Base-by-base conservation (phyloP, 2,888 invertebrate genomes). In the Spilarctia lutea region DNA sequence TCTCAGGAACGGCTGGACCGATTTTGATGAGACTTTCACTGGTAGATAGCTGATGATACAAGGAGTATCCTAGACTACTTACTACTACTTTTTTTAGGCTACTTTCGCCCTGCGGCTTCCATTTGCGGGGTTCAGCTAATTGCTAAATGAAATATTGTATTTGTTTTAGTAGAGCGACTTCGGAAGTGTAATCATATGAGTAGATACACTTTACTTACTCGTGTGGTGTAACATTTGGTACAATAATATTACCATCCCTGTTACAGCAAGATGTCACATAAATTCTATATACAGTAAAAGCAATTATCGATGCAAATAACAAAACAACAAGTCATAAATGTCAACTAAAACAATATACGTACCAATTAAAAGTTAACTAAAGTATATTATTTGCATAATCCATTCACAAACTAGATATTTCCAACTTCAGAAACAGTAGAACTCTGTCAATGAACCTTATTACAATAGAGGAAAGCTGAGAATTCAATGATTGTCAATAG, bases 361-460 rank as follows among this genome's bases (percentile, higher is more conserved):
- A 71, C 86, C 88, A 88, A 89, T 89, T 88, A 88, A 83, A 87
- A 86, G 83, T 88, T 88, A 80, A 81, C 78, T 81, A 83, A 87
- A 81, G 82, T 80, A 73, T 83, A 88, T 60, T 60, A 60, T 87
- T 88, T 86, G 84, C 87, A 87, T 88, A 86, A 87, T 84, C 85
- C 85, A 87, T 87, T 86, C 81, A 83, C 82, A 82, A n/a, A 81
- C 79, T 68, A 74, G 56, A 71, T 75, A 73, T 69, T 60, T 24
- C 74, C 78, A 77, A 79, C 79, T 73, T 73, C 73, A 73, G 33
- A 65, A 67, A 73, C 72, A 65, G 66, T 67, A 72, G 79, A 80
- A 78, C 72, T 73, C 52, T 27, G 42, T 65, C 56, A 66, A 77
- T 68, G 66, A 71, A 39, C 75, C 66, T 76, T 85, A 84, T 79